Evolutionary conservation across 2,797 vertebrate species (phyloP), one percentile per base, ranked within the genome.

Genomic region (Lindbergichthys nudifrons): DNA sequence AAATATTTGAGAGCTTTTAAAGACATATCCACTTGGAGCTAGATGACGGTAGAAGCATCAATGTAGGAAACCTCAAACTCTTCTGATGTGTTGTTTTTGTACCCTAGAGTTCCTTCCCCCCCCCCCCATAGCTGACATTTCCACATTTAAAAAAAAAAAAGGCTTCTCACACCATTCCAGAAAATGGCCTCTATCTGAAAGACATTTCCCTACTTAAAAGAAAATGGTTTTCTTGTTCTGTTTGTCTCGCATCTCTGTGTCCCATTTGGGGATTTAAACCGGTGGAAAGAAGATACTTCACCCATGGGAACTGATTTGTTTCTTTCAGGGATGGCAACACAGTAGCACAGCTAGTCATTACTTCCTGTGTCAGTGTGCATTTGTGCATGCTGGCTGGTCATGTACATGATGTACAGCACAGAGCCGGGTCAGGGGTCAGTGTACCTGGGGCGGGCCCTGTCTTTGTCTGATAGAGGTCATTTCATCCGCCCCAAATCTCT

Each of bases 401-500:
- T 52, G 71, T 78, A 74, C 70, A 61, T 67, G 62, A 72, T 78
- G 73, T 75, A 54, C 54, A 58, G 48, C 50, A 62, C 60, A 42
- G 59, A 50, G 61, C 65, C 56, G 51, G 52, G 60, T 72, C 2
- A 0, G 51, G 62, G 65, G 70, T 69, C 72, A 42, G 54, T 50
- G 62, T 73, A 81, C 74, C 80, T 81, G 80, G 61, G 70, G 39
- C 14, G 4, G 68, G 67, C 53, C 75, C 75, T 10, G 51, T 72
- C 56, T 76, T 73, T 81, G 66, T 83, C 59, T 66, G 11, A 73
- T 42, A 56, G 42, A 76, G 65, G 58, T 75, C 58, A 81, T 77
- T 74, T 36, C 52, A 70, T 77, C 72, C 1, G 53, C 73, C 64
- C 43, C 41, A 74, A 48, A 73, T 77, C 39, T 70, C 59, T 69